Evolutionary conservation across 2,113 vertebrate species (phyloP).

Genomic region (Pantherophis guttatus): DNA sequence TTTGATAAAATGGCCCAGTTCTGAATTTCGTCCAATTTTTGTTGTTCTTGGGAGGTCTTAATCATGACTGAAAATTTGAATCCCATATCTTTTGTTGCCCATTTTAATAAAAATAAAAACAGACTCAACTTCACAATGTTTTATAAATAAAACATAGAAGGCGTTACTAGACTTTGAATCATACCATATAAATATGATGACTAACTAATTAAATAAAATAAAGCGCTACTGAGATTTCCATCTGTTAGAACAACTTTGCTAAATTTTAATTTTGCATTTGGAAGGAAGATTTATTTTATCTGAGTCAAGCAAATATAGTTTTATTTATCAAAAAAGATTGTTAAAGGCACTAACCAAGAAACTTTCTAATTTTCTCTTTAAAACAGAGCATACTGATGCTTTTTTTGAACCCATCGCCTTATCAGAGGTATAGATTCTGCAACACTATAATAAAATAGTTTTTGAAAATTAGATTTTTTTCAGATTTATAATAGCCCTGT

Average conservation of each 20-base stretch:
- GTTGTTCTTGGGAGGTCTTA: conserved; percentile 12
- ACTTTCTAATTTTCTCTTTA: conserved; percentile 30
- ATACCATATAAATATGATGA: background rate
- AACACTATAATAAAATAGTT: conserved; percentile 40
- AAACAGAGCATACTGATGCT: conserved; percentile 46
- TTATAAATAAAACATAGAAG: background rate
- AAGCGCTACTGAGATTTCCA: background rate
- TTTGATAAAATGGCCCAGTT: conserved; percentile 39
- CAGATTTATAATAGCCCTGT: conserved; percentile 38
- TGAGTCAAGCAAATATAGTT: conserved; percentile 11
- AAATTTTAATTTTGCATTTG: conserved; percentile 23
- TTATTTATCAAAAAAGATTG: conserved; percentile 7
- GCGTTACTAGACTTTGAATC: background rate
- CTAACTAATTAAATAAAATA: background rate
- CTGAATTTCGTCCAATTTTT: conserved; percentile 4
- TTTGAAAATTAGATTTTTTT: conserved; percentile 25
- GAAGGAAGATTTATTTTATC: background rate
- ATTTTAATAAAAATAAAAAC: conserved; percentile 3
- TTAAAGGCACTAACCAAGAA: conserved; percentile 12
- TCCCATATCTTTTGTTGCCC: background rate
- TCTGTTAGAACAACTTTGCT: conserved; percentile 3
- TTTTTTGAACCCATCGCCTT: conserved; percentile 22
- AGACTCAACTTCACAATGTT: background rate
- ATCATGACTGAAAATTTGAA: background rate
- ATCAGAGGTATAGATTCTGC: background rate